Conservation (phyloP, 2,113 vertebrate species). For the Cacatua alba region DNA sequence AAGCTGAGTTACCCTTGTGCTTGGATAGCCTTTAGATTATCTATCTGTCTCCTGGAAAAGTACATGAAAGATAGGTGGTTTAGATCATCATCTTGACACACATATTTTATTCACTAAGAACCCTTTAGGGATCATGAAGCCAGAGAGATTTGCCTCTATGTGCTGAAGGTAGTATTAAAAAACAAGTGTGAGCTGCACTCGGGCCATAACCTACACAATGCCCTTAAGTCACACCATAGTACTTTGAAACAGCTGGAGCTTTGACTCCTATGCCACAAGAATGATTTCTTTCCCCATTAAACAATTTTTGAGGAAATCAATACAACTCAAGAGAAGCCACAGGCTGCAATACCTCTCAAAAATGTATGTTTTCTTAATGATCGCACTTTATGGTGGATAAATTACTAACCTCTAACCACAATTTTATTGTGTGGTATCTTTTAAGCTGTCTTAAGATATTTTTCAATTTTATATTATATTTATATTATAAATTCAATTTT, state of each 20-base stretch:
- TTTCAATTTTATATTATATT: neutral
- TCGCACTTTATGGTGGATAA: neutral
- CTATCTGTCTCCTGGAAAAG: neutral
- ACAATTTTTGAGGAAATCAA: neutral
- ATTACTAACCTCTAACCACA: neutral
- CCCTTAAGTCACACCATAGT: neutral
- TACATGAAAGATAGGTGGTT: neutral
- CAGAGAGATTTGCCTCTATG: neutral
- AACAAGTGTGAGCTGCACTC: neutral
- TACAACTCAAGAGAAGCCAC: neutral
- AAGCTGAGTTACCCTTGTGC: neutral
- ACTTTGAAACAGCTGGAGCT: neutral
- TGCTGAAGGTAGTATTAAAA: neutral
- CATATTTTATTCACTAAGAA: neutral
- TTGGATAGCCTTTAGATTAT: neutral
- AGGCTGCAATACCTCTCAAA: neutral
- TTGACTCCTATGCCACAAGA: neutral
- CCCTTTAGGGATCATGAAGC: neutral
- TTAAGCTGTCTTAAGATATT: neutral
- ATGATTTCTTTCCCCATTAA: neutral
- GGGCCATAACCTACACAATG: accelerated
- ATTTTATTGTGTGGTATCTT: neutral
- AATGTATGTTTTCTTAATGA: neutral
- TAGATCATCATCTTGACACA: neutral
- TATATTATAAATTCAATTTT: neutral